Percentiles rank a stretch among this genome's conserved stretches.
Conservation (phyloP, 2,888 invertebrate genomes). For the Vesta saturnalis region DNA sequence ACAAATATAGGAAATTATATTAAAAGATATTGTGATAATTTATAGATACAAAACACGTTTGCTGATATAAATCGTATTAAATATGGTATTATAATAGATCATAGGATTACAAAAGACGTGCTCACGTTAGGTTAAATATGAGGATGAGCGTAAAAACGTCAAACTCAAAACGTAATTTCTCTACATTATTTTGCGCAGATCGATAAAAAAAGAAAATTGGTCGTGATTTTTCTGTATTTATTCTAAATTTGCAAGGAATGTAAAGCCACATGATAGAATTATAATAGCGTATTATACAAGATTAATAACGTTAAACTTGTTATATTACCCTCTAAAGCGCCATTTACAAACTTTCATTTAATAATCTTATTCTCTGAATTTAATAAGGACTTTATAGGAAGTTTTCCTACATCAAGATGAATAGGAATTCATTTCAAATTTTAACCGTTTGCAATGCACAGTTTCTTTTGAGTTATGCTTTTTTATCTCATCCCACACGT, state of each 20-base stretch:
- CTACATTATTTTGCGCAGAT: too few relatives aligned
- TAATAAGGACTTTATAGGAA: constrained; percentile 25
- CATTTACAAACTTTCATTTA: constrained; percentile 22
- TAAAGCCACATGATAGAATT: constrained; percentile 2
- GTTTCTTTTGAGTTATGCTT: neutral
- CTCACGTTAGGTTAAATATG: too few relatives aligned
- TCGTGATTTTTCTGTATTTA: neutral
- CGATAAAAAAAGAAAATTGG: neutral
- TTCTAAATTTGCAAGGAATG: neutral
- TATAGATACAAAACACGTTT: too few relatives aligned
- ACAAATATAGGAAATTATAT: too few relatives aligned
- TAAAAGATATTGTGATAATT: too few relatives aligned
- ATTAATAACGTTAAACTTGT: constrained; percentile 24
- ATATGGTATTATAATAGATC: too few relatives aligned
- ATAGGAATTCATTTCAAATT: constrained; percentile 20
- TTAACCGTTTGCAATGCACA: constrained; percentile 11
- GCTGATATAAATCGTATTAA: too few relatives aligned
- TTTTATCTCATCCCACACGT: neutral
- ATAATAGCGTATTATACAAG: constrained; percentile 16
- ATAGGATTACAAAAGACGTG: too few relatives aligned
- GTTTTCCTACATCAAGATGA: constrained; percentile 20
- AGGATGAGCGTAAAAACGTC: too few relatives aligned
- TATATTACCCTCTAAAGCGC: constrained; percentile 16
- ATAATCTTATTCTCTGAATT: constrained; percentile 23
- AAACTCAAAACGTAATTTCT: too few relatives aligned